Conservation (phyloP, 2,888 invertebrate species). For the Sarcophaga variegata region DNA sequence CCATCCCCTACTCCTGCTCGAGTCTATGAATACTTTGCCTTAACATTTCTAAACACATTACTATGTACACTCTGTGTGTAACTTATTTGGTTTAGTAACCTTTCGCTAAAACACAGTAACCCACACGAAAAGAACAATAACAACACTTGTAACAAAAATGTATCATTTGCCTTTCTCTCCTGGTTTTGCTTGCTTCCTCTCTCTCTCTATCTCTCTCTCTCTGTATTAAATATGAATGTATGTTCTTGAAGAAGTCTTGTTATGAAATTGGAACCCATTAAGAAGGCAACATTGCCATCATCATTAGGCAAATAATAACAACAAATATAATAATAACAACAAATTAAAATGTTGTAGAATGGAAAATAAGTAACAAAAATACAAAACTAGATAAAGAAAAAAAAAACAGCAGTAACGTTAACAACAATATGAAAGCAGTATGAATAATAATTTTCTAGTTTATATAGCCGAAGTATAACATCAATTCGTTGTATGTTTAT, state of each 20-base stretch:
- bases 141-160: conserved; percentile 47
- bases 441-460: conserved; percentile 40
- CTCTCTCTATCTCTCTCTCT: conserved; percentile 7
- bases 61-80: conserved; percentile 40
- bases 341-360: conserved; percentile 37
- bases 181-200: background rate
- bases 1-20: background rate
- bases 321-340: conserved; percentile 37
- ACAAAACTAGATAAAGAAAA: no score
- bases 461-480: background rate
- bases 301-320: conserved; percentile 3
- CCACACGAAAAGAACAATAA: no score
- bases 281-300: no score
- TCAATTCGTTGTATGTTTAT: no score
- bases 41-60: conserved; percentile 9
- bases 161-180: background rate
- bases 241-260: no score
- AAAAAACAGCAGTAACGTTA: no score
- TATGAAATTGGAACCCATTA: no score
- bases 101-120: conserved; percentile 47
- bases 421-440: no score
- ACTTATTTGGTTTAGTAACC: conserved; percentile 55
- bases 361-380: no score
- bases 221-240: no score
- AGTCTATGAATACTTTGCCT: background rate